Evolutionary conservation across 2,888 invertebrate species (phyloP).

Genomic region (Ophion costatus): DNA sequence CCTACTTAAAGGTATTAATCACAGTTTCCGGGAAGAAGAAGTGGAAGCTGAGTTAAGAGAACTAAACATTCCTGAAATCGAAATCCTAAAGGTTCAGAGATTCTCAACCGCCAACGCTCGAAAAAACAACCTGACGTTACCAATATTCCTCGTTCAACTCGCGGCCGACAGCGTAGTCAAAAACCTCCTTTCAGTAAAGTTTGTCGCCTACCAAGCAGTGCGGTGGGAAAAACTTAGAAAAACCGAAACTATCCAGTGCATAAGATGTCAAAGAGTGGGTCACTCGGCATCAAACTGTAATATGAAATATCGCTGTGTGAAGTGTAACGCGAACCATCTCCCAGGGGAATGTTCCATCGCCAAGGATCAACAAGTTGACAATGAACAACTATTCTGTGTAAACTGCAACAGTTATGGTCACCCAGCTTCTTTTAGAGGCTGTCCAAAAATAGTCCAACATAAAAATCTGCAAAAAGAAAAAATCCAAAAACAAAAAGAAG

Average conservation of each 20-base stretch:
- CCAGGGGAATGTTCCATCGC: constrained; percentile 3
- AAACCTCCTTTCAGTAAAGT: background rate
- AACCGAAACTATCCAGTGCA: constrained; percentile 19
- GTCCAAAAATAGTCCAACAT: constrained; percentile 8
- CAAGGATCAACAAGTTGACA: background rate
- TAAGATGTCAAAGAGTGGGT: constrained; percentile 33
- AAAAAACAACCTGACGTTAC: constrained; percentile 1
- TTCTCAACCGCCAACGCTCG: constrained; percentile 4
- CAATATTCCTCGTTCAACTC: constrained; percentile 22
- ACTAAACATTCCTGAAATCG: background rate
- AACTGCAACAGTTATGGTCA: constrained; percentile 8
- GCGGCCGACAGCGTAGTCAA: background rate
- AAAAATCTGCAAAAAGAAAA: background rate
- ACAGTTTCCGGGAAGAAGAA: background rate
- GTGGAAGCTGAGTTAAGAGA: background rate
- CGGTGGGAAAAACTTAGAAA: constrained; percentile 45
- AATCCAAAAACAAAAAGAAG: background rate
- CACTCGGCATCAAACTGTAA: constrained; percentile 31
- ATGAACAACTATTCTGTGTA: background rate
- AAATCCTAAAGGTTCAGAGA: constrained; percentile 2
- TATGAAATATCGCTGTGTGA: constrained; percentile 26
- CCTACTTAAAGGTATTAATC: constrained; percentile 4
- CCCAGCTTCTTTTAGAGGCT: constrained; percentile 21
- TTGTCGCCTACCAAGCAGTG: constrained; percentile 15
- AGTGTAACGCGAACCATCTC: constrained; percentile 9